Conservation (phyloP, 2,797 vertebrate genomes). For the Loriculus beryllinus region DNA sequence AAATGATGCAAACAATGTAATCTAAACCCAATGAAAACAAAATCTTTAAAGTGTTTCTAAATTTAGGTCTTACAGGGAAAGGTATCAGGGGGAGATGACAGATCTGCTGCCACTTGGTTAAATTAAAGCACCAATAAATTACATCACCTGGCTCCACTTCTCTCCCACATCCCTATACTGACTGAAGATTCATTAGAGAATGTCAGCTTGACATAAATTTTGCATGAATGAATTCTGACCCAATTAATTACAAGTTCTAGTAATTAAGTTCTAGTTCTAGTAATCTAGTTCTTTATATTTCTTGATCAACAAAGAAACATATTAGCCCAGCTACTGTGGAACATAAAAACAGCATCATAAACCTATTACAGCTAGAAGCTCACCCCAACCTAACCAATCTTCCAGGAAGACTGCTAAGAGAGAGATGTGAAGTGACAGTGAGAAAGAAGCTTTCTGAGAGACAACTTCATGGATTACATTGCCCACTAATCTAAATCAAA, state of each 20-base stretch:
- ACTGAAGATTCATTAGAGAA: constrained; percentile 26
- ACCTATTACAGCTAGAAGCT: neutral
- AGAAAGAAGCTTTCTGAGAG: neutral
- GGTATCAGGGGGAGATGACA: neutral
- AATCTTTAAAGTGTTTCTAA: neutral
- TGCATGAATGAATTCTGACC: constrained; percentile 33
- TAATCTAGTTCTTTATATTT: neutral
- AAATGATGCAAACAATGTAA: neutral
- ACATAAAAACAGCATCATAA: neutral
- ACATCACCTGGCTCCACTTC: constrained; percentile 25
- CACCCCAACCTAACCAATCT: neutral
- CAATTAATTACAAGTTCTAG: constrained; percentile 37
- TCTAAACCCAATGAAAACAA: neutral
- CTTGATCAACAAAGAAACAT: neutral
- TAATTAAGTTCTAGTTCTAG: no score
- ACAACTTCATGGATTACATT: neutral
- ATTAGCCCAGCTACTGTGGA: neutral
- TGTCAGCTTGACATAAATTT: constrained; percentile 47
- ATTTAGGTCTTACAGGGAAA: neutral
- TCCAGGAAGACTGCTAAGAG: neutral
- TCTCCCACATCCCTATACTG: neutral
- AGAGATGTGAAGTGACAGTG: neutral
- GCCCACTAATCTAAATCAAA: neutral
- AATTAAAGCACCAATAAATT: constrained; percentile 44
- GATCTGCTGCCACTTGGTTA: constrained; percentile 30